A percentile compares a stretch with the other conserved stretches of the same genome.
Conservation (phyloP, 2,113 vertebrate genomes). For the Melanocharis versteri region DNA sequence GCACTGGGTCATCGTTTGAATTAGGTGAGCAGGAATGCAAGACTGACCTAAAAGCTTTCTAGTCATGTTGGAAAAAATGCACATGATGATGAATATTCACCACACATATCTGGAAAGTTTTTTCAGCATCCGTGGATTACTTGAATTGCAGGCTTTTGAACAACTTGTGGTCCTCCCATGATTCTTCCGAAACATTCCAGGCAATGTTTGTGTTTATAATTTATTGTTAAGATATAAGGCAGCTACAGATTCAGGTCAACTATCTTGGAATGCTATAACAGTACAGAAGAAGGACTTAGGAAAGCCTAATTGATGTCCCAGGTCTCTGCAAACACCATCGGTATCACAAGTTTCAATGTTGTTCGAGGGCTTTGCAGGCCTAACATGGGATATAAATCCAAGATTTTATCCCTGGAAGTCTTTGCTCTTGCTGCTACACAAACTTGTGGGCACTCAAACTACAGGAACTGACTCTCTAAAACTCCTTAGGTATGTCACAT, state of each 20-base stretch:
- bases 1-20: neutral
- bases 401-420: neutral
- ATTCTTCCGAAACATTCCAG: constrained; percentile 28
- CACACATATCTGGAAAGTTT: constrained; percentile 46
- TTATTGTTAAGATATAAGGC: constrained; percentile 29
- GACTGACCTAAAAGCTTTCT: constrained; percentile 13
- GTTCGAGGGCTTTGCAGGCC: neutral
- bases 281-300: neutral
- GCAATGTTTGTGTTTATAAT: constrained; percentile 19
- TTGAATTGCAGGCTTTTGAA: constrained; percentile 39
- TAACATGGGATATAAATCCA: neutral
- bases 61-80: constrained; percentile 54
- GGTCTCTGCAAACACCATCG: neutral
- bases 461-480: neutral
- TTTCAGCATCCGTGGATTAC: constrained; percentile 16
- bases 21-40: constrained; percentile 37
- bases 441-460: neutral
- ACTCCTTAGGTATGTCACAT: neutral
- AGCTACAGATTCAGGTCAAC: constrained; percentile 2
- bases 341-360: neutral
- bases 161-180: constrained; percentile 23
- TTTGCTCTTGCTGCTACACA: neutral
- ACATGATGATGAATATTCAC: constrained; percentile 41
- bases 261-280: neutral
- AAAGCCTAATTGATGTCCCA: neutral